Conservation (phyloP, 2,888 invertebrate species). For the Geophilus truncorum region DNA sequence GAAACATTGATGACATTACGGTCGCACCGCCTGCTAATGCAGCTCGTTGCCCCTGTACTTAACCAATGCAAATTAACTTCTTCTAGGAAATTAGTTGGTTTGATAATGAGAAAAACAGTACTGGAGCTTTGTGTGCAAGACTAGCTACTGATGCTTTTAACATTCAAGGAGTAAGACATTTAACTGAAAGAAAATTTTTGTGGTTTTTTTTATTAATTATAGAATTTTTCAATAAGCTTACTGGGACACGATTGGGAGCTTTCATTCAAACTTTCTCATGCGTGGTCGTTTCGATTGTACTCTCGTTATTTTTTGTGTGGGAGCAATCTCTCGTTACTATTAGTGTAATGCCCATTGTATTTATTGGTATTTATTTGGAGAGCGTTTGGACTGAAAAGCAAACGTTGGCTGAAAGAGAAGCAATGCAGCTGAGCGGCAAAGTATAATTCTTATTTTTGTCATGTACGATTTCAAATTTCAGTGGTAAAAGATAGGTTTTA, state of each 20-base stretch:
- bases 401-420: slow-evolving; percentile 4
- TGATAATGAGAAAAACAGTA: slow-evolving; percentile 62
- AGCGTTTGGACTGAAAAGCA: slow-evolving; percentile 39
- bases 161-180: slow-evolving; percentile 64
- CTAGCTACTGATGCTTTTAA: slow-evolving; percentile 68
- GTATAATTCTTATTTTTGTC: not conserved
- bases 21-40: too few relatives aligned
- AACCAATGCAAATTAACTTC: too few relatives aligned
- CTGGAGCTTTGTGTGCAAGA: slow-evolving; percentile 64
- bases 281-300: slow-evolving; percentile 56
- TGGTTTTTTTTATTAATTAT: not conserved
- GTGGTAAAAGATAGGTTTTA: slow-evolving; percentile 31
- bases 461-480: not conserved
- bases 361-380: slow-evolving; percentile 62
- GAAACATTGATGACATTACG: too few relatives aligned
- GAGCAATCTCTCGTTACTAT: slow-evolving; percentile 64
- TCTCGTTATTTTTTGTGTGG: slow-evolving; percentile 63
- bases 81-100: slow-evolving; percentile 67
- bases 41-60: too few relatives aligned
- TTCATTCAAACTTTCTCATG: slow-evolving; percentile 58
- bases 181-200: not conserved
- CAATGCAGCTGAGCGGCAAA: not conserved
- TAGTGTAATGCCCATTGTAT: slow-evolving; percentile 62
- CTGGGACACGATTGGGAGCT: slow-evolving; percentile 67
- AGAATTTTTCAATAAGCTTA: slow-evolving; percentile 59